Evolutionary conservation across 1,140 invertebrate genomes (phyloP), one percentile per base, ranked within the genome.

Genomic region (Ylistrum balloti): DNA sequence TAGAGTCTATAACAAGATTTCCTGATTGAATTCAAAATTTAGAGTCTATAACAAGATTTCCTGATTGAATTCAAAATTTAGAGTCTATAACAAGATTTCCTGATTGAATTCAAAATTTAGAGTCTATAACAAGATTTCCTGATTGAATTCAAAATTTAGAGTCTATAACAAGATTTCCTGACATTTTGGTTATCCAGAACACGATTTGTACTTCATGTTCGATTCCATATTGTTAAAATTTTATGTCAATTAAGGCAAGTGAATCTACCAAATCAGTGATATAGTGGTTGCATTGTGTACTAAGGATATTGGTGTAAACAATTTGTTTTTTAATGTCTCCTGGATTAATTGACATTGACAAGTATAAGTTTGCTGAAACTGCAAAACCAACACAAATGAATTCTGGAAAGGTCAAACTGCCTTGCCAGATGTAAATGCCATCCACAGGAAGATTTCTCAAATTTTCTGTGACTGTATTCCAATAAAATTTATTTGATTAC

Each of bases 321-420:
- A 48, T 10, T 20, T 48, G 45, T 48, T 17, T n/a, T n/a, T n/a
- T n/a, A n/a, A n/a, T n/a, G n/a, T n/a, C n/a, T n/a, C 45, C 22
- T 48, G 45, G 45, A 48, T 48, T 48, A 38, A n/a, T n/a, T n/a
- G n/a, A n/a, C 13, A 38, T 20, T 17, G 45, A 48, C 45, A 48
- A 48, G 5, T 22, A 3, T 28, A 74, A 9, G 56, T 74, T 28
- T 74, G 56, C 56, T 28, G 45, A 74, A 74, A 74, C 56, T 28
- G n/a, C n/a, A 74, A n/a, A 28, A 74, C 28, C 56, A 48, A 48
- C 11, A 2, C 45, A 28, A 28, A 74, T 74, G 22, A 74, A 74
- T 74, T 74, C 56, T 74, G n/a, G 28, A 74, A 74, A 28, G 56
- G 56, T 74, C 56, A 74, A 74, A 74, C 56, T n/a, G 56, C 56